Conservation (phyloP, 2,113 vertebrate species). For the Thamnaconus septentrionalis region DNA sequence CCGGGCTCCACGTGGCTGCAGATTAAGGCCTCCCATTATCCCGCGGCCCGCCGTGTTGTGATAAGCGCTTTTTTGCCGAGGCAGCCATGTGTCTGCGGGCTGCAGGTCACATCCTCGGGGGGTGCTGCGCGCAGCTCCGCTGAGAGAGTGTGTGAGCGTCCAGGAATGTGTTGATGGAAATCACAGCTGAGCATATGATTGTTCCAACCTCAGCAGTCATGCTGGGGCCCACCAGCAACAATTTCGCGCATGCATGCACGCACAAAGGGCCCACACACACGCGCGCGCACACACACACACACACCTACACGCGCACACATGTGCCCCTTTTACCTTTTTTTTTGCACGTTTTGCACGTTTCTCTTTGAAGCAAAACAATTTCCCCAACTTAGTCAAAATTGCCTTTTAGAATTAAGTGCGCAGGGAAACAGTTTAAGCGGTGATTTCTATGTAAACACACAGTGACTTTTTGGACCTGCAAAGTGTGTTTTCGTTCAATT, state of each 20-base stretch:
- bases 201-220: slow-evolving; percentile 79
- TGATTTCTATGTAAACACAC: too few species aligned
- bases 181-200: slow-evolving; percentile 81
- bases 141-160: slow-evolving; percentile 77
- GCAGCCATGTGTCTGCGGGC: slow-evolving; percentile 69
- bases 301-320: neutral
- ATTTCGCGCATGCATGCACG: slow-evolving; percentile 45
- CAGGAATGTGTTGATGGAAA: slow-evolving; percentile 84
- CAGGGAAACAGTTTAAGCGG: neutral
- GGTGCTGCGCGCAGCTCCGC: slow-evolving; percentile 68
- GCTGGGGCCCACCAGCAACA: slow-evolving; percentile 78
- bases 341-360: neutral
- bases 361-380: neutral
- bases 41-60: slow-evolving; percentile 66
- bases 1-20: slow-evolving; percentile 68
- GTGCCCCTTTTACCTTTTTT: neutral
- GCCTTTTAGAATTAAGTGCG: neutral
- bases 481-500: too few species aligned
- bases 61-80: slow-evolving; percentile 61
- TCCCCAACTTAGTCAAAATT: neutral
- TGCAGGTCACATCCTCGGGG: slow-evolving; percentile 73
- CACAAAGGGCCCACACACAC: neutral
- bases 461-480: too few species aligned
- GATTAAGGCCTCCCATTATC: slow-evolving; percentile 66
- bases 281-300: neutral